Base-by-base conservation (phyloP, 2,113 vertebrate species). In the Ciconia stormi region DNA sequence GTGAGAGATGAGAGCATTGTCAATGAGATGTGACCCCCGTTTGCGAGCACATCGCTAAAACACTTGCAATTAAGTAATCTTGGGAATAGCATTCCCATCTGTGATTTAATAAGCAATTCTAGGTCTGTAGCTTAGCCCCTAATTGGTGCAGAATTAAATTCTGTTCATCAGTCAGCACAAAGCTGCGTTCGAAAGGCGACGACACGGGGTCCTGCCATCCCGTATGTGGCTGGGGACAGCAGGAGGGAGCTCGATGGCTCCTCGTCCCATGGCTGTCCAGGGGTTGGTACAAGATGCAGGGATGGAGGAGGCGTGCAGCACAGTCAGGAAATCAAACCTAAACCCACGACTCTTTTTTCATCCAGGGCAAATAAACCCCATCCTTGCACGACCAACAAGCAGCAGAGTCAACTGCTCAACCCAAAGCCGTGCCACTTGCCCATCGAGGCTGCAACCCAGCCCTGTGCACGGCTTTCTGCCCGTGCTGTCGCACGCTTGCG, bases 391-490 rank as follows among this genome's bases (percentile, higher is more conserved):
- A 14, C 53, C 8, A 0, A 38, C 32, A 9, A 42, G 44, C 10
- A 11, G 5, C 32, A 8, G 25, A 21, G 25, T 4, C 26, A 10
- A 4, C 10, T 1, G 16, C 13, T 26, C 85, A 17, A 7, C 32
- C 50, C 69, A 17, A 50, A 14, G 11, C 66, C 59, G 0, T 3
- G 3, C 6, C 36, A 6, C 20, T 55, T 6, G 13, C 58, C 34
- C 6, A 2, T 2, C 13, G 7, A 23, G 52, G 44, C 1, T 11
- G 18, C 27, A 1, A 5, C 27, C 2, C 47, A 7, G 9, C 29
- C 40, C 50, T 3, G 13, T 8, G 7, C 1, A 17, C 14, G 1
- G 7, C 27, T 53, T 25, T 32, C 47, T 30, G 49, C 67, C 30
- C 16, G 1, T 2, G n/a, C 44, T 1, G 5, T 22, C 25, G 5